Percentiles rank a stretch among this genome's conserved stretches.
Evolutionary conservation across 1,140 invertebrate genomes (phyloP).

Genomic region (Diorhabda elongata): DNA sequence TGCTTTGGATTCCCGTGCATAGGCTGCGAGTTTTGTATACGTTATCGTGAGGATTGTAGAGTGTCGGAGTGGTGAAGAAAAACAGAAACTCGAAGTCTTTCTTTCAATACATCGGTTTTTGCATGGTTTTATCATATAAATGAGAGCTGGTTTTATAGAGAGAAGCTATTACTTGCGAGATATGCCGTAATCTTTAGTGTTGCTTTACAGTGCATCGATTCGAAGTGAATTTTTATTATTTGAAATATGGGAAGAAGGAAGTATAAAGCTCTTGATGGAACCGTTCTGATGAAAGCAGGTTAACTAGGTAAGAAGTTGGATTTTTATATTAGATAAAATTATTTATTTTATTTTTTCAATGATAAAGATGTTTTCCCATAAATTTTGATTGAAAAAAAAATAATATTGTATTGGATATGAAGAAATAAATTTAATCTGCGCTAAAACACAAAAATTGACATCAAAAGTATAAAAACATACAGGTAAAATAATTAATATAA

Average conservation of each 20-base stretch:
- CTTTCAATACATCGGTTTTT: neutral
- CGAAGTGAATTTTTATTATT: neutral
- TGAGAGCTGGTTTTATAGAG: neutral
- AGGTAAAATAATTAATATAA: no score
- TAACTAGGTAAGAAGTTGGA: constrained; percentile 9
- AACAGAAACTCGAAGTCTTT: neutral
- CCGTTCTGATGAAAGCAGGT: constrained; percentile 12
- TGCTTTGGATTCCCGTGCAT: constrained; percentile 12
- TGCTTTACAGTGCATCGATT: neutral
- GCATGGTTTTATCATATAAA: neutral
- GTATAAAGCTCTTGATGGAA: constrained; percentile 2
- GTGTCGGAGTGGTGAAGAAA: neutral
- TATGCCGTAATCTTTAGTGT: neutral
- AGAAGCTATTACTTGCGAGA: neutral
- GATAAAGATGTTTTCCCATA: no score
- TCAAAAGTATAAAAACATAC: no score
- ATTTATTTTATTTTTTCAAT: no score
- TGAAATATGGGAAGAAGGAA: neutral
- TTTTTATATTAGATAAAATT: neutral
- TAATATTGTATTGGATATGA: no score
- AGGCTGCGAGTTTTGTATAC: neutral
- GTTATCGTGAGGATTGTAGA: neutral
- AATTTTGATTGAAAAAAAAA: no score
- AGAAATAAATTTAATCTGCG: no score
- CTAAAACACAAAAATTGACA: no score